Evolutionary conservation across 2,888 invertebrate species (phyloP).

Genomic region (Hartigia nigra): DNA sequence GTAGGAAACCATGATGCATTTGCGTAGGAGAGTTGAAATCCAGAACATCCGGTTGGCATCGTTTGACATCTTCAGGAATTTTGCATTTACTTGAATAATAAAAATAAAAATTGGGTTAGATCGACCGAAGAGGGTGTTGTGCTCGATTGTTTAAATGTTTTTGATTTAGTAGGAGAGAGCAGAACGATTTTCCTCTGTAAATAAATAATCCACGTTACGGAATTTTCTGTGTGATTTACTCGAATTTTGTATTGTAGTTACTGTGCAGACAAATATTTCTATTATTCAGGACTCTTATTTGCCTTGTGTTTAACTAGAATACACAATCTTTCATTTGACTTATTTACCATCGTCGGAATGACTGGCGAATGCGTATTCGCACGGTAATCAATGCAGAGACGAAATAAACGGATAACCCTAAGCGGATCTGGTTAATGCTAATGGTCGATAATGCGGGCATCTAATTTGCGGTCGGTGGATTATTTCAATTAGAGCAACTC

Average conservation of each 20-base stretch:
- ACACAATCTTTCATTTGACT: not conserved
- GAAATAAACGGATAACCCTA: conserved; percentile 15
- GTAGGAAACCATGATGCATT: not conserved
- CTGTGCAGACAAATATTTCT: not conserved
- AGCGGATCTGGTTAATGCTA: conserved; percentile 2
- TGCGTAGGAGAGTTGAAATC: not conserved
- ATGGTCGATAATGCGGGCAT: not conserved
- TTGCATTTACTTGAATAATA: not conserved
- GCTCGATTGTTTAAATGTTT: not conserved
- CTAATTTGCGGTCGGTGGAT: not conserved
- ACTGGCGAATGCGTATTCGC: not conserved
- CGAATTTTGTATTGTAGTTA: not conserved
- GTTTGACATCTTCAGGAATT: not conserved
- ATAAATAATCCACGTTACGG: not conserved
- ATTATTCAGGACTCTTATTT: not conserved
- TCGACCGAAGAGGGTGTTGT: not conserved
- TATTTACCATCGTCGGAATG: not conserved
- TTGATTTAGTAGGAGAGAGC: not conserved
- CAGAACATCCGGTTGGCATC: not conserved
- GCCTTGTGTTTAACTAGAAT: not conserved
- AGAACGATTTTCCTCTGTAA: not conserved
- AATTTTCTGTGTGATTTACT: not conserved
- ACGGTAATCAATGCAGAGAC: conserved; percentile 6
- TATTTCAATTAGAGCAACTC: not conserved
- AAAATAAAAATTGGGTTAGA: not conserved